Evolutionary conservation across 2,888 invertebrate species (phyloP).

Genomic region (Erebia aethiops): DNA sequence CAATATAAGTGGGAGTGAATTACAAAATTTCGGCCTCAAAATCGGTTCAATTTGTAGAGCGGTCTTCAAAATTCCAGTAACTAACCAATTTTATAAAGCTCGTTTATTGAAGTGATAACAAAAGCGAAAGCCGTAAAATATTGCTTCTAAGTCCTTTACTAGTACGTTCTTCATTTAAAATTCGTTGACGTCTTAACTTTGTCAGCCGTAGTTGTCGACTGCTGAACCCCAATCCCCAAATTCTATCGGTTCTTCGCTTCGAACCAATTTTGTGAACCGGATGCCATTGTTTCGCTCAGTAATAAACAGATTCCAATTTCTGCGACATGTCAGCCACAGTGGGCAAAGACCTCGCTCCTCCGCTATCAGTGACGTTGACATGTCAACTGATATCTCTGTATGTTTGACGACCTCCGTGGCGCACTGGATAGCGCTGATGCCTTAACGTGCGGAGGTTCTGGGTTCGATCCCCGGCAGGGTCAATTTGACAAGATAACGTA

Average conservation of each 20-base stretch:
- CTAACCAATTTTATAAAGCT: background rate
- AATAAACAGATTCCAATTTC: background rate
- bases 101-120: background rate
- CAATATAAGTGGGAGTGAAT: slow-evolving; percentile 16
- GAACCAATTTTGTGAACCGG: no score
- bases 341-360: slow-evolving; percentile 6
- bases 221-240: no score
- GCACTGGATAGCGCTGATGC: no score
- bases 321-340: background rate
- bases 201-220: no score
- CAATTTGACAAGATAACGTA: no score
- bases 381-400: background rate
- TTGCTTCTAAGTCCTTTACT: background rate
- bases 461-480: no score
- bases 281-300: no score
- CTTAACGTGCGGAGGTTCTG: no score
- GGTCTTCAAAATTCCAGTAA: slow-evolving; percentile 4
- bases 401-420: no score
- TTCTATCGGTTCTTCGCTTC: no score
- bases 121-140: background rate
- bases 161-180: no score
- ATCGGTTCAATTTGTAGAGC: background rate
- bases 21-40: background rate
- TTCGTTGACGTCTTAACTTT: no score
- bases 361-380: background rate